Conservation (phyloP, 2,113 vertebrate genomes). For the Cygnus atratus region DNA sequence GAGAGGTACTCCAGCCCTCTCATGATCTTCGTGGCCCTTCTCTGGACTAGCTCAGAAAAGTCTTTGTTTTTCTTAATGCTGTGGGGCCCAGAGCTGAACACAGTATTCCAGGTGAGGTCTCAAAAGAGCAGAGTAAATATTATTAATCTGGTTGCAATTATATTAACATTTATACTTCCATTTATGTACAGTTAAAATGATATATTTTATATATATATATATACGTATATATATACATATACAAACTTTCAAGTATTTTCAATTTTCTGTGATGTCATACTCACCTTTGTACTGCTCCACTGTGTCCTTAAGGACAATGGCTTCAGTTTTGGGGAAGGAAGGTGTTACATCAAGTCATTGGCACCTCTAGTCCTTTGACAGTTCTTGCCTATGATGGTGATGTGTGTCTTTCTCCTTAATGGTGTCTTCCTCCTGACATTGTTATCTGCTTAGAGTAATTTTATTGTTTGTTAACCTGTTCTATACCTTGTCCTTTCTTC, state of each 20-base stretch:
- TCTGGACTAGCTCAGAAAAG: too few species aligned
- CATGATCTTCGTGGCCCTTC: too few species aligned
- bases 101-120: too few species aligned
- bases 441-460: neutral
- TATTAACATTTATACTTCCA: neutral
- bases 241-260: neutral
- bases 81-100: too few species aligned
- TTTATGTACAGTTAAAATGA: neutral
- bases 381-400: neutral
- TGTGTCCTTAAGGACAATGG: neutral
- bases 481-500: neutral
- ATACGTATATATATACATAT: too few species aligned
- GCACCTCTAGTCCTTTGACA: neutral
- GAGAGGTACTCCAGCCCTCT: too few species aligned
- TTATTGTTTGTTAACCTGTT: neutral
- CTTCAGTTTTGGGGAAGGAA: neutral
- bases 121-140: neutral
- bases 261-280: neutral
- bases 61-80: too few species aligned
- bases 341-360: neutral
- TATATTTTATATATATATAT: too few species aligned
- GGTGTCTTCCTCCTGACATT: neutral
- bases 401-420: too few species aligned
- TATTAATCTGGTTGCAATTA: neutral
- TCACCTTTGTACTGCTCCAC: neutral